Evolutionary conservation across 2,113 vertebrate species (phyloP).

Genomic region (Sceloporus tristichus): DNA sequence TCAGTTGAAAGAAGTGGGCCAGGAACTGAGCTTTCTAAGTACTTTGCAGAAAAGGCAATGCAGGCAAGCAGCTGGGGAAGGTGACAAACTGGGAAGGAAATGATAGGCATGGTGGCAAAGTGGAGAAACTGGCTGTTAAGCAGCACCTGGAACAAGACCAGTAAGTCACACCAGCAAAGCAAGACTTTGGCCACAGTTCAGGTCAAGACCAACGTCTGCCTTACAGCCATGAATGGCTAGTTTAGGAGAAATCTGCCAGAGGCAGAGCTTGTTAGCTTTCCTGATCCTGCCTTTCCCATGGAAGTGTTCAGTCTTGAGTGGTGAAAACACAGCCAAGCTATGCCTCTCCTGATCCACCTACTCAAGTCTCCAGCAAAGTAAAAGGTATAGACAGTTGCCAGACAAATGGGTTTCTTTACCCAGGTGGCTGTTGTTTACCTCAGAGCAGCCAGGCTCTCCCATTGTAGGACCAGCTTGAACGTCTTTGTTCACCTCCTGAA

Average conservation of each 20-base stretch:
- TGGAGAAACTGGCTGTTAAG: background rate
- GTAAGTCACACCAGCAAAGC: too few species aligned
- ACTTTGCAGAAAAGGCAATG: background rate
- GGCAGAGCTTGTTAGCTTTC: background rate
- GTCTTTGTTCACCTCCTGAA: background rate
- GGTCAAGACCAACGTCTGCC: background rate
- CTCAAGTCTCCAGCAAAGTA: accelerated
- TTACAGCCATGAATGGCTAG: too few species aligned
- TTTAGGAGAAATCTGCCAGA: background rate
- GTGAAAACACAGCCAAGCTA: accelerated
- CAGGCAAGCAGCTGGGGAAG: background rate
- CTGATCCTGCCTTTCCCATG: background rate
- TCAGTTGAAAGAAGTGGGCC: too few species aligned
- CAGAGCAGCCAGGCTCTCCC: background rate
- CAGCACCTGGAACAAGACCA: background rate
- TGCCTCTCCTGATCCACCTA: conserved; percentile 22
- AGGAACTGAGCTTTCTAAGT: too few species aligned
- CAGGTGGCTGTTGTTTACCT: conserved; percentile 55
- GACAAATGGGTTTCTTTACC: conserved; percentile 14
- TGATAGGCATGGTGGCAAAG: background rate
- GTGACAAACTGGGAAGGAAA: background rate
- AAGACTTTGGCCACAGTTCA: background rate
- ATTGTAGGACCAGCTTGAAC: background rate
- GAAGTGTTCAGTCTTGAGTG: background rate
- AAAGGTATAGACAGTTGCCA: conserved; percentile 6